Percentiles rank a stretch among this genome's conserved stretches.
phyloP scores from a whole-genome alignment of 2,888 invertebrate genomes.

The Hanleya hanleyi region DNA sequence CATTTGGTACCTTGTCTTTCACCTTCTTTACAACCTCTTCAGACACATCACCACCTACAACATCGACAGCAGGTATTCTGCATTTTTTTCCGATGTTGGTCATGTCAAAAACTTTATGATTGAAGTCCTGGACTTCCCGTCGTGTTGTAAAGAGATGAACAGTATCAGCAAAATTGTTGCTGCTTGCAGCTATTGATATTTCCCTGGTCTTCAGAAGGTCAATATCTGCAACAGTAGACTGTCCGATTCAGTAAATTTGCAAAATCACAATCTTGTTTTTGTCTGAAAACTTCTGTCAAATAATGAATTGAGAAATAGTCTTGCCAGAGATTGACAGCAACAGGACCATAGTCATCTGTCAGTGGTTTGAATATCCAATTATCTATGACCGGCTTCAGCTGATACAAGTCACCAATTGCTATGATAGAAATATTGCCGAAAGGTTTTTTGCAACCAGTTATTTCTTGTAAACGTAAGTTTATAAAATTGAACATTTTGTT shows the following conservation, averaged over 20 bases:
- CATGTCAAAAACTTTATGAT: conserved; percentile 9
- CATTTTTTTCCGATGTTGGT: conserved; percentile 5
- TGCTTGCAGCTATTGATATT: conserved; percentile 3
- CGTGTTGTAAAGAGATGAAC: conserved; percentile 28
- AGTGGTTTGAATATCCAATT: no score
- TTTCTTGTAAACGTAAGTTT: conserved; percentile 32
- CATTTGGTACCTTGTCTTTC: conserved; percentile 31
- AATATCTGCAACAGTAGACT: conserved; percentile 30
- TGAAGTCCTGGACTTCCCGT: conserved; percentile 16
- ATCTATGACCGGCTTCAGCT: conserved; percentile 28
- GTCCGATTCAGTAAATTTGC: conserved; percentile 37
- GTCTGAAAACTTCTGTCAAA: conserved; percentile 36
- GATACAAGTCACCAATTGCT: conserved; percentile 34
- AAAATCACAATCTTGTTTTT: conserved; percentile 39
- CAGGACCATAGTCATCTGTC: conserved; percentile 13
- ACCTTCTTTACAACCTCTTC: conserved; percentile 21
- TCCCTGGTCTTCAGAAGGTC: conserved; percentile 11
- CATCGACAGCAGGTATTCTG: conserved; percentile 29
- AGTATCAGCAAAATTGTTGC: conserved; percentile 4
- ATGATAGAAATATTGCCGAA: conserved; percentile 38
- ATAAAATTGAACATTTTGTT: conserved; percentile 36
- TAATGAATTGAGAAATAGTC: conserved; percentile 16
- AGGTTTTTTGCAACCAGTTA: conserved; percentile 25
- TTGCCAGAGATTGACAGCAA: conserved; percentile 28
- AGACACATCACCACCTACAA: conserved; percentile 30